These are phyloP conservation scores for Drosophila kambysellisi DNA, from an alignment of 2,888 invertebrate genomes.

Conservation along the genomic window DNA sequence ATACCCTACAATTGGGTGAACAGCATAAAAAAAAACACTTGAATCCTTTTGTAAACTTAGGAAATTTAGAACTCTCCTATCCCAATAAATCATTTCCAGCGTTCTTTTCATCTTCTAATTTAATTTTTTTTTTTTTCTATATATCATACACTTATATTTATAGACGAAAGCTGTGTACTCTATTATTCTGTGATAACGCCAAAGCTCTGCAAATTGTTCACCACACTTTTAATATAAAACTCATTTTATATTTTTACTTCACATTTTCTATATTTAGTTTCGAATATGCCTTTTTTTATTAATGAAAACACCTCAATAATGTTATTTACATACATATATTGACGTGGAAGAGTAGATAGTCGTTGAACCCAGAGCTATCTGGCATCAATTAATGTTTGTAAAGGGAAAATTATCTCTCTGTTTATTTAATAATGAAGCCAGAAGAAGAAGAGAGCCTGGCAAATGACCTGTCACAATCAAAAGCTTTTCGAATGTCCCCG, in stretches of 20 bases:
- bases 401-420: neutral
- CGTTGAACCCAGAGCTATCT: neutral
- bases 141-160: too few relatives aligned
- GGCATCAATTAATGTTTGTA: neutral
- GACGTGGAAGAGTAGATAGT: neutral
- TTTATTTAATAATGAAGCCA: neutral
- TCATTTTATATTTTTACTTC: neutral
- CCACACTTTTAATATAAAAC: accelerated
- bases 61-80: neutral
- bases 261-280: neutral
- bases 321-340: neutral
- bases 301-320: neutral
- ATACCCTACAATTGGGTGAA: constrained; percentile 5
- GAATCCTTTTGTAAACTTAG: neutral
- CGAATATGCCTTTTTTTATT: neutral
- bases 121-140: neutral
- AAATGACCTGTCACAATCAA: neutral
- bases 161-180: too few relatives aligned
- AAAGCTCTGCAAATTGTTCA: neutral
- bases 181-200: neutral
- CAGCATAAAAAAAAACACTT: neutral
- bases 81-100: neutral
- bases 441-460: too few relatives aligned
- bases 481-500: neutral
- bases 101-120: neutral